Conservation (phyloP, 2,888 invertebrate species). For the Tetramorium bicarinatum region DNA sequence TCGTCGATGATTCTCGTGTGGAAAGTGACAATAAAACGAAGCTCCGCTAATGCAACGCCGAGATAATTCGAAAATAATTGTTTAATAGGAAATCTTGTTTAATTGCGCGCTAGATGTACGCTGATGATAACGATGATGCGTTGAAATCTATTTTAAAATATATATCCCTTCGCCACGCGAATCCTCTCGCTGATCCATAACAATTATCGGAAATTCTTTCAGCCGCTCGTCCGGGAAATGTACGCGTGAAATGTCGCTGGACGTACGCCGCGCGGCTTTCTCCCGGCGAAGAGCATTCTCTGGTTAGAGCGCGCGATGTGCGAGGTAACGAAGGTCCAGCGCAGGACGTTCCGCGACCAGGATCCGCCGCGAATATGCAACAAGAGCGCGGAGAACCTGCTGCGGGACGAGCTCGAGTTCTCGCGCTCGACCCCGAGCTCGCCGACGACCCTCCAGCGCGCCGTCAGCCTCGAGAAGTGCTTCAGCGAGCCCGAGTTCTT, state of each 20-base stretch:
- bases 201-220: slow-evolving; percentile 7
- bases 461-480: slow-evolving; percentile 80
- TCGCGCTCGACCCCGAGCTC: slow-evolving; percentile 78
- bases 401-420: slow-evolving; percentile 75
- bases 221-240: slow-evolving; percentile 14
- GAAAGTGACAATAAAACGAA: background rate
- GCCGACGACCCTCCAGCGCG: slow-evolving; percentile 76
- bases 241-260: slow-evolving; percentile 18
- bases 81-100: background rate
- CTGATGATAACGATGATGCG: background rate
- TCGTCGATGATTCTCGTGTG: background rate
- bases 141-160: slow-evolving; percentile 2
- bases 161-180: background rate
- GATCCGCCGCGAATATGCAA: slow-evolving; percentile 83
- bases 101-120: background rate
- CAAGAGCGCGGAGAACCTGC: slow-evolving; percentile 72
- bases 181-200: background rate
- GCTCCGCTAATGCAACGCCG: background rate
- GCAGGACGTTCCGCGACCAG: slow-evolving; percentile 82
- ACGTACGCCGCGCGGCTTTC: background rate
- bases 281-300: background rate
- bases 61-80: background rate
- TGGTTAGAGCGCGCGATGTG: slow-evolving; percentile 72
- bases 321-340: slow-evolving; percentile 80
- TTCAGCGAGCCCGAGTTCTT: slow-evolving; percentile 80